These are phyloP conservation scores for Trematomus loennbergii DNA, from an alignment of 2,113 vertebrate genomes.

Conservation along the genomic window DNA sequence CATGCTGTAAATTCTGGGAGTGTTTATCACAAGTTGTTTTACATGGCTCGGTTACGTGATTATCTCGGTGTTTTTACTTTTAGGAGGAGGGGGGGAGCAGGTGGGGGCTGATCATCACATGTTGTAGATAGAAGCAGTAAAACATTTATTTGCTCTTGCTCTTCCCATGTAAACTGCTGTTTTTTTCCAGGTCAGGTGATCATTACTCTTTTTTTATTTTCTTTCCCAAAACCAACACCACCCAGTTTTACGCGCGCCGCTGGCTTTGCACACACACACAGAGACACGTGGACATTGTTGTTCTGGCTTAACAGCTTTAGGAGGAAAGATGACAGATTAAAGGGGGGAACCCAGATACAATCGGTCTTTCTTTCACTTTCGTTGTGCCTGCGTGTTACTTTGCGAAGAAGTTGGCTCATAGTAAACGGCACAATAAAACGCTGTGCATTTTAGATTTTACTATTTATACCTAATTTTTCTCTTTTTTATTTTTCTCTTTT, in stretches of 20 bases:
- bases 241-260: not conserved
- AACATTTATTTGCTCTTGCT: constrained; percentile 84
- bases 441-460: not conserved
- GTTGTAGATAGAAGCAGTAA: constrained; percentile 37
- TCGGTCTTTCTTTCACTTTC: not conserved
- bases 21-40: not conserved
- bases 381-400: not conserved
- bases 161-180: constrained; percentile 52
- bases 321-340: constrained; percentile 2
- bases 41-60: not conserved
- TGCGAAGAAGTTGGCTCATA: not conserved
- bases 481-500: not conserved
- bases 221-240: not conserved
- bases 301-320: not conserved
- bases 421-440: not conserved
- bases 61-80: constrained; percentile 18
- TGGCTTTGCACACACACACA: not conserved
- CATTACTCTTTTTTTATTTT: not conserved
- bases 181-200: constrained; percentile 72
- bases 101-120: constrained; percentile 65
- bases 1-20: not conserved
- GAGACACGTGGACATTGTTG: constrained; percentile 5
- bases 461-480: not conserved
- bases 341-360: not conserved
- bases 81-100: constrained; percentile 1